phyloP scores from a whole-genome alignment of 1,140 invertebrate species.

The Conus ventricosus region DNA sequence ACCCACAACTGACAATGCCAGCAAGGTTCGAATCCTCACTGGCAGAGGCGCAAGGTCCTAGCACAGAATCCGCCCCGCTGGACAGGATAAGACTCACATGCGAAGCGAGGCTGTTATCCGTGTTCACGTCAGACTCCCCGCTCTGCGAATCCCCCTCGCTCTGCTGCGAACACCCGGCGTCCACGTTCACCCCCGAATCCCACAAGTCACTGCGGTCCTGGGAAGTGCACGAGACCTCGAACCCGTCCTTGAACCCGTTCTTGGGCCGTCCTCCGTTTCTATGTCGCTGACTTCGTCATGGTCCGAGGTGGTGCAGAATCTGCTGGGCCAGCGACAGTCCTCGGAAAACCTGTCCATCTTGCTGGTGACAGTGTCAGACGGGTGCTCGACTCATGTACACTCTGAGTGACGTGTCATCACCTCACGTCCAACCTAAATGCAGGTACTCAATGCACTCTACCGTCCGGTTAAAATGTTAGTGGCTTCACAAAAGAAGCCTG shows the following conservation, averaged over 20 bases:
- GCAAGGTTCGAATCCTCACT: not conserved
- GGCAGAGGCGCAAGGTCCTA: not conserved
- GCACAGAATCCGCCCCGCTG: conserved; percentile 8
- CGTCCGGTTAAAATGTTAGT: not conserved
- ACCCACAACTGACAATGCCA: not conserved
- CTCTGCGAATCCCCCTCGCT: conserved; percentile 2
- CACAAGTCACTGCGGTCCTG: not conserved
- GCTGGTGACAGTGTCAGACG: not conserved
- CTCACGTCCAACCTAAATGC: not conserved
- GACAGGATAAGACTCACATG: not conserved
- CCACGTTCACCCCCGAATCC: conserved; percentile 10
- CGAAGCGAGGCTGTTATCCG: not conserved
- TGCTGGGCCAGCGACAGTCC: not conserved
- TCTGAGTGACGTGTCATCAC: not conserved
- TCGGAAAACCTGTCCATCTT: not conserved
- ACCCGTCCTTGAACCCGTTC: not conserved
- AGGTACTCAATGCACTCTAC: not conserved
- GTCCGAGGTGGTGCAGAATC: not conserved
- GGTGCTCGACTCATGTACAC: too few relatives aligned
- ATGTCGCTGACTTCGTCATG: not conserved
- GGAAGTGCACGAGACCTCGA: not conserved
- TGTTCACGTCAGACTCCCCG: not conserved
- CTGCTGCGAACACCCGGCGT: not conserved
- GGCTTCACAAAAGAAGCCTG: not conserved
- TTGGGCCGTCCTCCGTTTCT: not conserved